phyloP scores from a whole-genome alignment of 2,113 vertebrate species.

The Clarias gariepinus region DNA sequence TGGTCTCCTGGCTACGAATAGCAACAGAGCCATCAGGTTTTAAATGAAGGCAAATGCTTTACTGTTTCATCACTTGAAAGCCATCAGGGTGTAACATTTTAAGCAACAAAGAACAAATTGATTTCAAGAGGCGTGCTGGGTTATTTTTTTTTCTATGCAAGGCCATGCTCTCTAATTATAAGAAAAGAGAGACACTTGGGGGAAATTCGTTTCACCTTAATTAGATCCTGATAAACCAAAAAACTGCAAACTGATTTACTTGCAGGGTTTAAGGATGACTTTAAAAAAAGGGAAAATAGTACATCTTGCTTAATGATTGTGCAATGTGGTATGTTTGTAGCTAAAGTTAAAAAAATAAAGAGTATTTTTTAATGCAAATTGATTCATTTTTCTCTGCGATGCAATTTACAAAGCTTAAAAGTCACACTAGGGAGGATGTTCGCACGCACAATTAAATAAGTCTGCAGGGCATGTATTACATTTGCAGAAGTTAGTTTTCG shows the following conservation, averaged over 20 bases:
- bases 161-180: not conserved
- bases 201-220: not conserved
- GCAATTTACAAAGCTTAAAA: not conserved
- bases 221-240: not conserved
- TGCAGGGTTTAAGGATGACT: not conserved
- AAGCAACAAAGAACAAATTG: not conserved
- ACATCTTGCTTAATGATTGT: constrained; percentile 2
- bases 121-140: not conserved
- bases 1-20: not conserved
- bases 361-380: not conserved
- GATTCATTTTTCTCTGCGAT: not conserved
- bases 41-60: not conserved
- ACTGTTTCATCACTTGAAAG: not conserved
- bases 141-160: not conserved
- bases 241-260: not conserved
- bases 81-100: not conserved
- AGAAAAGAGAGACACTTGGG: not conserved
- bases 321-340: not conserved
- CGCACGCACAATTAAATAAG: not conserved
- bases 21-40: not conserved
- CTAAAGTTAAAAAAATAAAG: not conserved
- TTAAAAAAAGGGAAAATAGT: not conserved
- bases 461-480: not conserved
- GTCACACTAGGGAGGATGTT: not conserved
- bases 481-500: not conserved